A percentile compares a stretch with the other conserved stretches of the same genome.
phyloP scores from a whole-genome alignment of 2,888 invertebrate genomes.

The Micoletzkya japonica region DNA sequence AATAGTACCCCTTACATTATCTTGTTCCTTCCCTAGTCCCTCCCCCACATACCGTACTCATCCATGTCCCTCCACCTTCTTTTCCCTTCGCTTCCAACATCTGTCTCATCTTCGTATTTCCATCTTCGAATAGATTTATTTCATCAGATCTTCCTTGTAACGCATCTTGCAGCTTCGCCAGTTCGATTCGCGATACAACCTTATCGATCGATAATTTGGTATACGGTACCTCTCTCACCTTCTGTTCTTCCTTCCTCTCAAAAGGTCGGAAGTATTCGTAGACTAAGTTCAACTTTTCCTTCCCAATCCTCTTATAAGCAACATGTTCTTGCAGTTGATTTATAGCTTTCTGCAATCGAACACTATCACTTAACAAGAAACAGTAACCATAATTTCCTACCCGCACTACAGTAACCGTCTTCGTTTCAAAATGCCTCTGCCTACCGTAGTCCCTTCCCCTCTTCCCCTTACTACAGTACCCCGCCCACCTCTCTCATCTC shows the following conservation, averaged over 20 bases:
- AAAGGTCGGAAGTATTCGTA: slow-evolving; percentile 59
- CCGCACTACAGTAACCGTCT: too few relatives aligned
- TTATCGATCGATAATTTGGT: slow-evolving; percentile 19
- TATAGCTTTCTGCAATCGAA: neutral
- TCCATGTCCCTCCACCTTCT: slow-evolving; percentile 8
- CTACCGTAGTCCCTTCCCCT: neutral
- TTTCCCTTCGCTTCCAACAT: slow-evolving; percentile 32
- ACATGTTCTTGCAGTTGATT: slow-evolving; percentile 26
- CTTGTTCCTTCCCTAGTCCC: neutral
- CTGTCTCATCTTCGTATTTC: slow-evolving; percentile 1
- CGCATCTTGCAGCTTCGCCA: slow-evolving; percentile 44
- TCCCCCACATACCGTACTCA: neutral
- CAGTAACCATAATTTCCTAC: too few relatives aligned
- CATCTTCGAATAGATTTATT: slow-evolving; percentile 31
- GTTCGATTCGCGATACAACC: slow-evolving; percentile 46
- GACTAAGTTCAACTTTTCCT: slow-evolving; percentile 46
- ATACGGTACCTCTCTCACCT: slow-evolving; percentile 29
- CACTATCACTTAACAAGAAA: too few relatives aligned
- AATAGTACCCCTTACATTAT: neutral
- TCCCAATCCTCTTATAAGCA: slow-evolving; percentile 44
- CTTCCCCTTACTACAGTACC: neutral
- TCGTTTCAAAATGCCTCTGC: too few relatives aligned
- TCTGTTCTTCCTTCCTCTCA: slow-evolving; percentile 50
- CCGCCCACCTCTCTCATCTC: slow-evolving; percentile 23
- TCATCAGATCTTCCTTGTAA: slow-evolving; percentile 43